phyloP scores from a whole-genome alignment of 2,888 invertebrate genomes.

The Erebia palarica region DNA sequence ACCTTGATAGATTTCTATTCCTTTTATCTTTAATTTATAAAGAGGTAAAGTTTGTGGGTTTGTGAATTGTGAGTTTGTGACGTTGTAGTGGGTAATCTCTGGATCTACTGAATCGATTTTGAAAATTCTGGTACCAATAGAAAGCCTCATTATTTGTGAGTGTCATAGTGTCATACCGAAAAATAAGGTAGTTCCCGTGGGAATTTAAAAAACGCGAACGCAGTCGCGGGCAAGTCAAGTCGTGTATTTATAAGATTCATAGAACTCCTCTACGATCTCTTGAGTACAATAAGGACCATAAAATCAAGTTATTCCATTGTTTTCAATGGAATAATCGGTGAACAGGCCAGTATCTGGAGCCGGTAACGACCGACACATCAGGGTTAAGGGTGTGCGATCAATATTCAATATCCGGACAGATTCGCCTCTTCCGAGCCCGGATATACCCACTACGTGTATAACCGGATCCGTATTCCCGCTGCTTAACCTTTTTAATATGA shows the following conservation, averaged over 20 bases:
- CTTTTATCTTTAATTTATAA: no score
- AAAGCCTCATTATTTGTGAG: no score
- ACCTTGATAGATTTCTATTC: no score
- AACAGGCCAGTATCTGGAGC: constrained; percentile 70
- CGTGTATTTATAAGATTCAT: not conserved
- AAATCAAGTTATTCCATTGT: constrained; percentile 27
- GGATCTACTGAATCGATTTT: no score
- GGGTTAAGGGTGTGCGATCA: constrained; percentile 79
- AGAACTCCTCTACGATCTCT: not conserved
- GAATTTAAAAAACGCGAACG: no score
- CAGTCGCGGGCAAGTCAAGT: no score
- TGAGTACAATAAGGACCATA: constrained; percentile 1
- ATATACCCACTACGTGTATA: constrained; percentile 62
- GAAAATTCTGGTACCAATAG: no score
- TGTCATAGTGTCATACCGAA: no score
- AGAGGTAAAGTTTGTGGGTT: no score
- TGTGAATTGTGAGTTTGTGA: no score
- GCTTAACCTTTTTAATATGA: constrained; percentile 20
- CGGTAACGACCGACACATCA: constrained; percentile 74
- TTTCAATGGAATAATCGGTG: constrained; percentile 51
- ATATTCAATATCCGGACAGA: constrained; percentile 81
- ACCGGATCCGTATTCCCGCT: constrained; percentile 52
- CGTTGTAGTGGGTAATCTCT: no score
- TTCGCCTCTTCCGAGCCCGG: constrained; percentile 79
- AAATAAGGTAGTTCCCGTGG: no score